Percentiles rank a stretch among this genome's conserved stretches.
These are phyloP conservation scores for Tipula confusa DNA, from an alignment of 2,888 invertebrate genomes.

Conservation along the genomic window DNA sequence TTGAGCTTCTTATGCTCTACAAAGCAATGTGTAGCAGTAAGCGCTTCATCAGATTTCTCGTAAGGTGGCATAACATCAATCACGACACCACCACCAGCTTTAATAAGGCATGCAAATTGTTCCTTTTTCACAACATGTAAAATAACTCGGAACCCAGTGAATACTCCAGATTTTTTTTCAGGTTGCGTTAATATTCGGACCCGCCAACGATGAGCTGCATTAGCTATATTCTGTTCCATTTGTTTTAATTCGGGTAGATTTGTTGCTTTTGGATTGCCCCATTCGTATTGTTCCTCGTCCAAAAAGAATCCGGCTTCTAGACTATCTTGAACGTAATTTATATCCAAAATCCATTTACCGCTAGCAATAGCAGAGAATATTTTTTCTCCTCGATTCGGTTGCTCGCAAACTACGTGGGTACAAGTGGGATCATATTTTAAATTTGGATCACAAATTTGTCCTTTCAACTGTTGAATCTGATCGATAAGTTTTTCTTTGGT, in stretches of 20 bases:
- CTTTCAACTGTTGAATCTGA: constrained; percentile 35
- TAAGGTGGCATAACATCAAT: constrained; percentile 50
- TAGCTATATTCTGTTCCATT: constrained; percentile 53
- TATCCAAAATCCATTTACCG: constrained; percentile 85
- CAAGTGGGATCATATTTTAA: constrained; percentile 57
- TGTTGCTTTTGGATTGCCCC: constrained; percentile 68
- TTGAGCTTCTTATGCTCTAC: constrained; percentile 45
- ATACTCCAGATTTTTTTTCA: constrained; percentile 52
- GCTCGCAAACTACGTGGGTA: constrained; percentile 74
- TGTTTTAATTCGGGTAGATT: constrained; percentile 49
- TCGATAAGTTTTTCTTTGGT: neutral
- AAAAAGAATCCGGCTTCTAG: constrained; percentile 58
- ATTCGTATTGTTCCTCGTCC: constrained; percentile 75
- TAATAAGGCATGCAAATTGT: constrained; percentile 64
- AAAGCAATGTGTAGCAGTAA: constrained; percentile 45
- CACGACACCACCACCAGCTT: constrained; percentile 71
- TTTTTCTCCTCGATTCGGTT: constrained; percentile 79
- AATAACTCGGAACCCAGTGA: constrained; percentile 54
- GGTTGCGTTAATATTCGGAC: constrained; percentile 51
- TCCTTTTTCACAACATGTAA: constrained; percentile 59
- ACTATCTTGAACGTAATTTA: constrained; percentile 69
- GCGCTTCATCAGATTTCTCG: constrained; percentile 36
- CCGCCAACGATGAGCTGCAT: constrained; percentile 68
- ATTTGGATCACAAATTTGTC: constrained; percentile 43
- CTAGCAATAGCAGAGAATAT: constrained; percentile 79